Evolutionary conservation across 2,113 vertebrate species (phyloP).

Genomic region (Murina feae): DNA sequence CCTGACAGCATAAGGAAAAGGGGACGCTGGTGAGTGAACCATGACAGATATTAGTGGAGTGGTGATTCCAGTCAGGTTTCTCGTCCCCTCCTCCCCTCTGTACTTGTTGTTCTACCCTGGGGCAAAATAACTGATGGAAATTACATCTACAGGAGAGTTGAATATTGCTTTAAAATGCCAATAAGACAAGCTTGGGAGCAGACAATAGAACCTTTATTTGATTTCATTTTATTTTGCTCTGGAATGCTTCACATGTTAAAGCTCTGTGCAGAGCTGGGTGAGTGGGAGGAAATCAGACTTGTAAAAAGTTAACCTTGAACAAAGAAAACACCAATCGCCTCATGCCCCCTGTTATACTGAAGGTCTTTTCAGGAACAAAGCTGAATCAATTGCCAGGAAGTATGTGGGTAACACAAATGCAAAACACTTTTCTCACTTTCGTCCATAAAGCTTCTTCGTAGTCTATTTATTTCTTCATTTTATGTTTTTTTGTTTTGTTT

Average conservation of each 20-base stretch:
- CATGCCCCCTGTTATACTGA: background rate
- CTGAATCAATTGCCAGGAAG: background rate
- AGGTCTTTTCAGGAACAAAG: conserved; percentile 33
- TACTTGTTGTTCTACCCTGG: conserved; percentile 24
- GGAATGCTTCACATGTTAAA: conserved; percentile 47
- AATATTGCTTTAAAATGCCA: conserved; percentile 62
- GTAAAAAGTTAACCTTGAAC: conserved; percentile 55
- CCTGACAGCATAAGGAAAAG: background rate
- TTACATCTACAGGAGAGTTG: background rate
- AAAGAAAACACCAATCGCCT: conserved; percentile 46
- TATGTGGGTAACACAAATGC: background rate
- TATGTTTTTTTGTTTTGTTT: background rate
- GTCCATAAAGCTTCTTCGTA: background rate
- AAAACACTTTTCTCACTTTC: background rate
- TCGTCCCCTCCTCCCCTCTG: conserved; percentile 7
- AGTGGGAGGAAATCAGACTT: conserved; percentile 34
- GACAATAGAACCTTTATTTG: conserved; percentile 58
- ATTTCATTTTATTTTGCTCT: conserved; percentile 59
- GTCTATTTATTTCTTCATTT: background rate
- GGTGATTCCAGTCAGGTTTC: background rate
- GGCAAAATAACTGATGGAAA: conserved; percentile 55
- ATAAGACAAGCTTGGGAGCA: conserved; percentile 52
- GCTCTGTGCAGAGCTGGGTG: background rate
- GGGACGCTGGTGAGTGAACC: background rate
- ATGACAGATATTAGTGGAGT: background rate